These are phyloP conservation scores for Lordiphosa clarofinis DNA, from an alignment of 1,140 invertebrate genomes.

Conservation along the genomic window DNA sequence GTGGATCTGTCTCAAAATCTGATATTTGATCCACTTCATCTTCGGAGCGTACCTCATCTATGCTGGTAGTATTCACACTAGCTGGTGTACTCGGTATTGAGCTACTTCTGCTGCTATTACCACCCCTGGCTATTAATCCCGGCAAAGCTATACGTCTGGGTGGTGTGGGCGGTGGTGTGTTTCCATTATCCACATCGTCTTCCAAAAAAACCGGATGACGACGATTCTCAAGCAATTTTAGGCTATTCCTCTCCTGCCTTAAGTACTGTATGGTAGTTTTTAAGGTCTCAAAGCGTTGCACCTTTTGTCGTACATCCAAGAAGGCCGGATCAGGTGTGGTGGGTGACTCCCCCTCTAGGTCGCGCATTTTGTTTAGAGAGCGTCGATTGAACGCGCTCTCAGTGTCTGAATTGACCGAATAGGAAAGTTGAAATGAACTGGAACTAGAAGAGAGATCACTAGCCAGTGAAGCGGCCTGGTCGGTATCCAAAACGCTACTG, in stretches of 20 bases:
- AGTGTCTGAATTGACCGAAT: conserved; percentile 65
- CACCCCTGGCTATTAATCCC: conserved; percentile 18
- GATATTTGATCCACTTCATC: conserved; percentile 74
- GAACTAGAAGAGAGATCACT: conserved; percentile 36
- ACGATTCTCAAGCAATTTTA: conserved; percentile 58
- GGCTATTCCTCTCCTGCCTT: conserved; percentile 47
- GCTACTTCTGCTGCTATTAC: conserved; percentile 26
- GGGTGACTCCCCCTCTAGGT: conserved; percentile 19
- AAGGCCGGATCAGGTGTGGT: conserved; percentile 57
- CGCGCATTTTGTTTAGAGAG: conserved; percentile 56
- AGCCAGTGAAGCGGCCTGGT: conserved; percentile 26
- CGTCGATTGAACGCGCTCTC: conserved; percentile 58
- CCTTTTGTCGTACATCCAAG: conserved; percentile 67
- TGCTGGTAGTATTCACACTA: conserved; percentile 30
- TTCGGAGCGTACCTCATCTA: conserved; percentile 73
- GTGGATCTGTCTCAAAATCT: conserved; percentile 55
- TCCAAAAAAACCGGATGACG: conserved; percentile 43
- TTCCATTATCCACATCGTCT: not conserved
- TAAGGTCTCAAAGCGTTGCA: conserved; percentile 62
- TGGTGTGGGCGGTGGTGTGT: conserved; percentile 31
- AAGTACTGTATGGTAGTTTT: conserved; percentile 34
- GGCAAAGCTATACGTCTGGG: conserved; percentile 38
- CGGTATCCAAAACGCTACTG: conserved; percentile 32
- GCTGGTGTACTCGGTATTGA: conserved; percentile 34
- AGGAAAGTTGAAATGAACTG: conserved; percentile 58